Conservation (phyloP, 2,888 invertebrate species). For the Agrotis segetum region DNA sequence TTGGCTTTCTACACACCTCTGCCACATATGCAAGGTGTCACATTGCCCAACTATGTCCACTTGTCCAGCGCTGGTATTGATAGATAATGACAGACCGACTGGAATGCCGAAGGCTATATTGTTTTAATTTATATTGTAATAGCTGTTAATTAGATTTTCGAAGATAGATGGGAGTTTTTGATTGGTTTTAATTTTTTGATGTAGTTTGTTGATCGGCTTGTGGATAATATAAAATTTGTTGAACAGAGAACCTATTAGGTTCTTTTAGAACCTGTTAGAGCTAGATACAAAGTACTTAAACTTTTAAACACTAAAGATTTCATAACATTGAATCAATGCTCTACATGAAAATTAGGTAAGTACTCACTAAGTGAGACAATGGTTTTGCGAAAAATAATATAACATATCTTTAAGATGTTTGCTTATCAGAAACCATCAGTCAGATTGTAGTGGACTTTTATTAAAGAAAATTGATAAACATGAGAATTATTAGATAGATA, state of each 20-base stretch:
- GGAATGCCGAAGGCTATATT: conserved; percentile 57
- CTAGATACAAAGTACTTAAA: not conserved
- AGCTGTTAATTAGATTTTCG: conserved; percentile 55
- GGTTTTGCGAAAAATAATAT: too few species aligned
- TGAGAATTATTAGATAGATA: too few species aligned
- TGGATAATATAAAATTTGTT: not conserved
- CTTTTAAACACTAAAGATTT: too few species aligned
- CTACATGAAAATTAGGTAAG: too few species aligned
- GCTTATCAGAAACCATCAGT: too few species aligned
- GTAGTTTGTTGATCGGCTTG: not conserved
- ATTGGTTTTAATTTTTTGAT: conserved; percentile 19
- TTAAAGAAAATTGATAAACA: too few species aligned
- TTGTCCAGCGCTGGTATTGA: conserved; percentile 42
- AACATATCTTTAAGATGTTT: too few species aligned
- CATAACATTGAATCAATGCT: too few species aligned
- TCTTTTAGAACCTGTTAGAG: not conserved
- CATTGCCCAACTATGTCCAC: conserved; percentile 77
- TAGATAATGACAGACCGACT: conserved; percentile 61
- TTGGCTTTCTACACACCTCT: conserved; percentile 79
- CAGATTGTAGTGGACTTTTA: too few species aligned
- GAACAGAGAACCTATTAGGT: not conserved
- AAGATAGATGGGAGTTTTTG: conserved; percentile 48
- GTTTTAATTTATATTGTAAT: conserved; percentile 62
- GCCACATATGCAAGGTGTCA: conserved; percentile 78
- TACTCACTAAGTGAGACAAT: too few species aligned